These are phyloP conservation scores for Hormaphis cornu DNA, from an alignment of 1,140 invertebrate genomes.

Conservation along the genomic window DNA sequence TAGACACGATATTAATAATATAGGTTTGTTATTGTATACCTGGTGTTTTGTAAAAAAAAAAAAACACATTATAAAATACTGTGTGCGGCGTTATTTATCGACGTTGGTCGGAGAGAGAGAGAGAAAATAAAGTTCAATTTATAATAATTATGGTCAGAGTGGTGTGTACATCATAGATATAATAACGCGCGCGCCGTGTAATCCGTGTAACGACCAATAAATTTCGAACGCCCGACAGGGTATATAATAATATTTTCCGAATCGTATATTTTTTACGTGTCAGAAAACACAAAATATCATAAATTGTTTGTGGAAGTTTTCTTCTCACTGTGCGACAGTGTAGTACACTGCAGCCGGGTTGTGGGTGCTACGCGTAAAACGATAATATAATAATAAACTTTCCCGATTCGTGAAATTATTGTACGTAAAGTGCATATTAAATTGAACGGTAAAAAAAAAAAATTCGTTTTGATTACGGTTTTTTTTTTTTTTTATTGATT, in stretches of 20 bases:
- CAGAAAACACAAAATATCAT: too few species aligned
- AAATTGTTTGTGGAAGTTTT: too few species aligned
- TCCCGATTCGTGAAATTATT: conserved; percentile 13
- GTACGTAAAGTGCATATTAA: background rate
- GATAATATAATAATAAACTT: conserved; percentile 2
- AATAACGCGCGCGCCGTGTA: background rate
- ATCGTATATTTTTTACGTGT: background rate
- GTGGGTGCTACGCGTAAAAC: background rate
- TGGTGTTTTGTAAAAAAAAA: too few species aligned
- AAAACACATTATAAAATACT: background rate
- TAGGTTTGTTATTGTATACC: too few species aligned
- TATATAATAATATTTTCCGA: conserved; percentile 16
- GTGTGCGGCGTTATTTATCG: background rate
- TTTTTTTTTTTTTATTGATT: too few species aligned
- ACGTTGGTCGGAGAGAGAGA: background rate
- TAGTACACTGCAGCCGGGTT: background rate
- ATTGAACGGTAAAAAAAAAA: conserved; percentile 15
- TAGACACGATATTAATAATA: too few species aligned
- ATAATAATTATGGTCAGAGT: background rate
- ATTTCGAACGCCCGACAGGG: conserved; percentile 5
- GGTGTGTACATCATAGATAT: background rate
- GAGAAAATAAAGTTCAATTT: background rate
- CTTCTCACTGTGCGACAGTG: too few species aligned
- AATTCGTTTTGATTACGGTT: conserved; percentile 28
- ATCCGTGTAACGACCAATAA: background rate